These are phyloP conservation scores for Bathynomus jamesi DNA, from an alignment of 1,140 invertebrate genomes.

Conservation along the genomic window DNA sequence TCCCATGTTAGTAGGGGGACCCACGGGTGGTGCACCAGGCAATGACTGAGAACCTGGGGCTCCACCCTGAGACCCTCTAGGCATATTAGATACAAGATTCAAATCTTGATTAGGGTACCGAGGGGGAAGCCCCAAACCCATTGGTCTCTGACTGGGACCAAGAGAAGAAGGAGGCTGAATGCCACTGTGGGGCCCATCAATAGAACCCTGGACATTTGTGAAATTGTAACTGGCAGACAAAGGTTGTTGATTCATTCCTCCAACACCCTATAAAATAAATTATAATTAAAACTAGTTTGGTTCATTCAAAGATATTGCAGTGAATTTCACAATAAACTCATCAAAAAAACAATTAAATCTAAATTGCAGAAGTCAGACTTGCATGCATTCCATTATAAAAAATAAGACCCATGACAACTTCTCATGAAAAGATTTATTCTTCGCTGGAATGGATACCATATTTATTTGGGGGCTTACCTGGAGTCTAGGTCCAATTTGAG, in stretches of 20 bases:
- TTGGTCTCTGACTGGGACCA: neutral
- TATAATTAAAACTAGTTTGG: too few relatives aligned
- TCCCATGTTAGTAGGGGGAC: too few relatives aligned
- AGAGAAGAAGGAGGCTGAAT: neutral
- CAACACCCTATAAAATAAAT: neutral
- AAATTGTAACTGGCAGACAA: neutral
- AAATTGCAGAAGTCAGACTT: too few relatives aligned
- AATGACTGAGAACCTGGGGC: neutral
- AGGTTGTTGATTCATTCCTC: neutral
- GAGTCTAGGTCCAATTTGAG: neutral
- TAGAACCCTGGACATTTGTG: neutral
- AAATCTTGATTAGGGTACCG: neutral
- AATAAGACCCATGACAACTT: too few relatives aligned
- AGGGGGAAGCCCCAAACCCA: neutral
- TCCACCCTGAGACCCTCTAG: neutral
- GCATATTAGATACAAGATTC: neutral
- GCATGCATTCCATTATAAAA: too few relatives aligned
- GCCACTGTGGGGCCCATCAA: neutral
- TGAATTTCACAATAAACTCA: too few relatives aligned
- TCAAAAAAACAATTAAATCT: too few relatives aligned
- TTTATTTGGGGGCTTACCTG: neutral
- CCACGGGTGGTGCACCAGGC: neutral
- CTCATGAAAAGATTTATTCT: too few relatives aligned
- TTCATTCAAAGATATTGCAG: too few relatives aligned
- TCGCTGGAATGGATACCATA: too few relatives aligned